Evolutionary conservation across 2,113 vertebrate species (phyloP), one percentile per base, ranked within the genome.

Genomic region (Promerops cafer): DNA sequence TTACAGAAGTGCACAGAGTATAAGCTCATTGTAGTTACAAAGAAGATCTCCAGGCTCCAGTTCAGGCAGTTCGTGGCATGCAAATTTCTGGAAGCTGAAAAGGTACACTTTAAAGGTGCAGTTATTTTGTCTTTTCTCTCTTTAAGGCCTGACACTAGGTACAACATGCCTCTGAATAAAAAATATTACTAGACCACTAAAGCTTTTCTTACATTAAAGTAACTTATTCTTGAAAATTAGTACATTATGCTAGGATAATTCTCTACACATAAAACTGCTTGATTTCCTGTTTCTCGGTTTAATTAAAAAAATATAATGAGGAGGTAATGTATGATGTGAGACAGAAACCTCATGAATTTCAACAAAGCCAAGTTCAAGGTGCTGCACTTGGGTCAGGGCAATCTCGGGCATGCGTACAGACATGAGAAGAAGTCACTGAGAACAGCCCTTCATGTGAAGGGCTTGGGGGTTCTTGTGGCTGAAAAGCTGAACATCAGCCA

Each of bases 401-500:
- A 24, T 30, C 30, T 63, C 40, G 63, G 40, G n/a, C 16, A 12
- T 14, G 30, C 47, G 10, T 30, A 39, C 23, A 78, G 19, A n/a
- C 13, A 12, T 16, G 16, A 78, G 45, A 83, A 40, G 56, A 52
- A 26, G 20, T 15, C 30, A 35, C 3, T 26, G 49, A 35, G 16
- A 54, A 5, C 13, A 40, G 16, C 56, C 9, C 16, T 47, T 10
- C 1, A 0, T 31, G 11, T 9, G 13, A 39, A 40, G 30, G 30
- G 6, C 7, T 35, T 54, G 8, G n/a, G 9, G 4, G 1, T 11
- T 31, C 40, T 26, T 24, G 9, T 18, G 30, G 24, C 13, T 61
- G 65, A 40, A 79, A 87, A 70, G 7, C 19, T 39, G n/a, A 13
- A 20, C 24, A 45, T 78, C 28, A 61, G 30, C 16, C 11, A 20